These are phyloP conservation scores for Phasia obesa DNA, from an alignment of 2,888 invertebrate genomes.

Conservation along the genomic window DNA sequence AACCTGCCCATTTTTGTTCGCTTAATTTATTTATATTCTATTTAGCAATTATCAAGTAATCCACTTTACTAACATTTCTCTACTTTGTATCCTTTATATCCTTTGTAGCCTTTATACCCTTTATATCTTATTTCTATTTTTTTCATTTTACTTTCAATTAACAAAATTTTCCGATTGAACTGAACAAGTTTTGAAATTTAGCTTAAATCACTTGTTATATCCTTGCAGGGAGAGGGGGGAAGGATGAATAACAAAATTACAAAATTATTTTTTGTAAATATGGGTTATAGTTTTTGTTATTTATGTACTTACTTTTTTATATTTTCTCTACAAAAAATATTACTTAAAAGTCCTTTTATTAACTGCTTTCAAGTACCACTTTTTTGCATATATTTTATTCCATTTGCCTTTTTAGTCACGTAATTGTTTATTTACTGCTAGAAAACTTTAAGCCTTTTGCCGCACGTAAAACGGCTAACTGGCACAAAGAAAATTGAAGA, in stretches of 20 bases:
- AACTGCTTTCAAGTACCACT: conserved; percentile 22
- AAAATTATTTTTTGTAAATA: background rate
- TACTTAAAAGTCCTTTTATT: conserved; percentile 49
- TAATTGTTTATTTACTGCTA: conserved; percentile 61
- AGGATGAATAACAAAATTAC: too few relatives aligned
- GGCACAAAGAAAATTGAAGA: background rate
- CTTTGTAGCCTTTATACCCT: too few relatives aligned
- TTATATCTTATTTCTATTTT: background rate
- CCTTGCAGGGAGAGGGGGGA: background rate
- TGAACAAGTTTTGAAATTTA: conserved; percentile 24
- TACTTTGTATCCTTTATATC: background rate
- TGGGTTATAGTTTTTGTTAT: background rate
- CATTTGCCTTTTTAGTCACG: conserved; percentile 45
- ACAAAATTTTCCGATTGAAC: conserved; percentile 15
- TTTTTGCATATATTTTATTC: background rate
- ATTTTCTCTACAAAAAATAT: background rate
- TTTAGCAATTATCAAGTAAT: background rate
- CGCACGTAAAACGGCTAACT: conserved; percentile 42
- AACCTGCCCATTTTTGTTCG: background rate
- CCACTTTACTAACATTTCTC: background rate
- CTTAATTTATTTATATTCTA: background rate
- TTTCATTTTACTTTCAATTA: conserved; percentile 29
- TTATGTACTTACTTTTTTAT: background rate
- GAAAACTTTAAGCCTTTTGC: conserved; percentile 58
- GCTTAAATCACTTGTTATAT: conserved; percentile 30